Base-by-base conservation (phyloP, 2,888 invertebrate genomes). In the Andricus quercusramuli region DNA sequence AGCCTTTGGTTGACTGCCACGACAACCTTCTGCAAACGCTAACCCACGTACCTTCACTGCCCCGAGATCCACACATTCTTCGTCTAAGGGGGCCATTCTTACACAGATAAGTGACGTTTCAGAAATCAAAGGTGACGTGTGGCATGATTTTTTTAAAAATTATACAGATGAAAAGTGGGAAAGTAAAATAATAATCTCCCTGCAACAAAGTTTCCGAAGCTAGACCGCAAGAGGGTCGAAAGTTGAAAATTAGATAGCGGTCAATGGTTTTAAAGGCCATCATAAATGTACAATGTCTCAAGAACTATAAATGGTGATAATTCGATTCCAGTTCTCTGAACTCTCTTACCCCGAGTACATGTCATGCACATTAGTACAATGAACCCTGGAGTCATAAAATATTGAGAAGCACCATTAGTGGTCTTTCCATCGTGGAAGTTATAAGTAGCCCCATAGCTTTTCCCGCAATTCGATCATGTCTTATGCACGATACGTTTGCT, bases 301-400 rank as follows among this genome's bases (percentile, higher is more conserved):
- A n/a, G 9, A n/a, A 56, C 20, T 56, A 11, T n/a, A 56, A 56
- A 56, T n/a, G 9, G n/a, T 56, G n/a, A n/a, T n/a, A 56, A 56
- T 56, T 56, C 56, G 56, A 56, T 56, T 56, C 8, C 8, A n/a
- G n/a, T 56, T 56, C 56, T 56, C n/a, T 56, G 56, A 56, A 56
- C 56, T 56, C 9, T 56, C 56, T 56, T 51, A 20, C 20, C 51
- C 51, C 51, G 6, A 5, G 20, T 56, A 9, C 9, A 6, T 56
- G 51, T 8, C n/a, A 56, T 9, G 56, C 20, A 56, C 56, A 56
- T 56, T 47, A 6, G 56, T 56, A 56, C 56, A 56, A 11, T 47
- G 74, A 74, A 74, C 74, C 29, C 74, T 51, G 51, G 56, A 51
- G 32, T 56, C 56, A 74, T 74, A 20, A 74, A 74, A 74, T 74